phyloP scores from a whole-genome alignment of 1,140 invertebrate species.

The Anastrepha obliqua region DNA sequence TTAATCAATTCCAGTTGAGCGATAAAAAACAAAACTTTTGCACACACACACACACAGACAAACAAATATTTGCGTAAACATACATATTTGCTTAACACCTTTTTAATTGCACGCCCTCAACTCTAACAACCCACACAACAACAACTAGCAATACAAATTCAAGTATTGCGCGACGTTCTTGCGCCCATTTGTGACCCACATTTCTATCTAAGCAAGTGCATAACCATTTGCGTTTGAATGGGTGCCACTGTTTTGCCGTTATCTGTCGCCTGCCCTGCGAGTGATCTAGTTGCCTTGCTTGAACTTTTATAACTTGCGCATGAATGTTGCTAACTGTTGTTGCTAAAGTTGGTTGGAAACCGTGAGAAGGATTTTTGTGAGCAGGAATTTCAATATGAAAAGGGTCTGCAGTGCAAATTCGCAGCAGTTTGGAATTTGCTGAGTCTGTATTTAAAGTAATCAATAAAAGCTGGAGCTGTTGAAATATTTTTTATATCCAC shows the following conservation, averaged over 20 bases:
- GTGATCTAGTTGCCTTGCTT: background rate
- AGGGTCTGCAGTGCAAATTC: too few species aligned
- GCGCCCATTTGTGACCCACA: conserved; percentile 42
- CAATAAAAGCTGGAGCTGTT: too few species aligned
- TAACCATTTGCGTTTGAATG: background rate
- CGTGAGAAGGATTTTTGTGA: too few species aligned
- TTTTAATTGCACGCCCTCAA: conserved; percentile 32
- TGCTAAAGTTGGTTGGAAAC: too few species aligned
- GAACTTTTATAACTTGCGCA: too few species aligned
- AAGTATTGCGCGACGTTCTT: background rate
- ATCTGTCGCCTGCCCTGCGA: background rate
- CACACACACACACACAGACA: background rate
- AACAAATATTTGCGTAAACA: background rate
- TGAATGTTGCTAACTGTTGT: too few species aligned
- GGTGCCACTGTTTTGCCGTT: background rate
- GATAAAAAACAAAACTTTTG: background rate
- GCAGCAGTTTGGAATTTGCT: too few species aligned
- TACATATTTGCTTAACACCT: conserved; percentile 29
- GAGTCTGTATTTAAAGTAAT: too few species aligned
- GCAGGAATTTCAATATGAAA: too few species aligned
- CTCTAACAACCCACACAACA: background rate
- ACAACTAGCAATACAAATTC: background rate
- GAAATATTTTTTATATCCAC: too few species aligned
- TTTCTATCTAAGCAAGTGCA: background rate
- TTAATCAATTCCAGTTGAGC: conserved; percentile 48